These are phyloP conservation scores for Helarctos malayanus DNA, from an alignment of 2,797 vertebrate genomes.

Conservation along the genomic window DNA sequence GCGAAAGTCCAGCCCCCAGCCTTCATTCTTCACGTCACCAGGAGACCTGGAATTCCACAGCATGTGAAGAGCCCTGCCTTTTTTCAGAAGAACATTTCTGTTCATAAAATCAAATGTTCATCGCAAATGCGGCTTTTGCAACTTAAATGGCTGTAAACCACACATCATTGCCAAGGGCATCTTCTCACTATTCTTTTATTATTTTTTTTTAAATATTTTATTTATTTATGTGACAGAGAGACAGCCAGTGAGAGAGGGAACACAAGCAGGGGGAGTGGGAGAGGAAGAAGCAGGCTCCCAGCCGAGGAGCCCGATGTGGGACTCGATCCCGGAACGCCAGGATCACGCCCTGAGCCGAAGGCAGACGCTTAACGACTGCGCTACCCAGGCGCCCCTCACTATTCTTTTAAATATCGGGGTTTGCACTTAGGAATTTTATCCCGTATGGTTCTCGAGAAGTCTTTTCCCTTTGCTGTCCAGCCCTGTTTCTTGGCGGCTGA, in stretches of 20 bases:
- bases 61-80: neutral
- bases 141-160: neutral
- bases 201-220: too few relatives aligned
- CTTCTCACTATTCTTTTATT: neutral
- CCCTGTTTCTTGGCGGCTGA: fast-evolving
- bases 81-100: neutral
- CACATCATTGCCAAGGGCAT: neutral
- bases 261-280: too few relatives aligned
- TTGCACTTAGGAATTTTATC: neutral
- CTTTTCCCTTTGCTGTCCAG: fast-evolving
- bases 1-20: neutral
- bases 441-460: neutral
- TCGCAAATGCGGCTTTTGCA: neutral
- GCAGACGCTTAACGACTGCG: too few relatives aligned
- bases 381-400: neutral
- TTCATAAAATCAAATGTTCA: neutral
- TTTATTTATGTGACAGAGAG: too few relatives aligned
- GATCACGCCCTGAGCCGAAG: too few relatives aligned
- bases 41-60: neutral
- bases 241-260: too few relatives aligned
- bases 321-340: too few relatives aligned
- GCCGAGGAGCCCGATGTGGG: too few relatives aligned
- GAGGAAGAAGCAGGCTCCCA: too few relatives aligned
- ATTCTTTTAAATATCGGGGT: neutral
- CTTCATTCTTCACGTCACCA: neutral